Evolutionary conservation across 1,140 invertebrate genomes (phyloP), one percentile per base, ranked within the genome.

Genomic region (Fopius arisanus): DNA sequence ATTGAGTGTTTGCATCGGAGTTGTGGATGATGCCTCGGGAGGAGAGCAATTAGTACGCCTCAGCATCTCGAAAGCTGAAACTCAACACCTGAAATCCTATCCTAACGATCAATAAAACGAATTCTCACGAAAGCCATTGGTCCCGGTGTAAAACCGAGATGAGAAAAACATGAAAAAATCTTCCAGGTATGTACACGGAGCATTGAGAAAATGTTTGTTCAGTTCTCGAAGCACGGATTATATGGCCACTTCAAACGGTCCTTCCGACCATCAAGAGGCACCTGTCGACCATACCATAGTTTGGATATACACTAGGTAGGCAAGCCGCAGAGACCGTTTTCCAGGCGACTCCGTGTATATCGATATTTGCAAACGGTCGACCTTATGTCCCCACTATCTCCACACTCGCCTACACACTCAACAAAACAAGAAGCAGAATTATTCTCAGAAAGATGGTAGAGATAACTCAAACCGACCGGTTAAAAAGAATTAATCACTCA

Each of bases 191-290:
- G 66, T 70, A 68, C 40, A 31, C 63, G 40, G 31, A 70, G 62
- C 67, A 70, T 54, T 33, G 67, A 74, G 66, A 68, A 74, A 74
- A 77, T 77, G 62, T 77, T 77, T 77, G 72, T 72, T 65, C 51
- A 59, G 66, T 77, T 77, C 69, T 74, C 69, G 48, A 63, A 41
- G 26, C 62, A 72, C 31, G 66, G 69, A 77, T 77, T 74, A 77
- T 77, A 77, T 74, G 48, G 41, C 75, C 75, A 77, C 72, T 77
- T 77, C 75, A 77, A 77, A 77, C 65, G 75, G 74, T 77, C 54
- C 72, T 70, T 66, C 72, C 62, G 62, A 69, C 40, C 69, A 26
- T 72, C 37, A 43, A 72, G 72, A 77, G 70, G 75, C 75, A 77
- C 75, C 75, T 77, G 75, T 72, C 75, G 66, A 74, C 51, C 72